Base-by-base conservation (phyloP, 2,888 invertebrate species). In the Cyclophora albipunctata region DNA sequence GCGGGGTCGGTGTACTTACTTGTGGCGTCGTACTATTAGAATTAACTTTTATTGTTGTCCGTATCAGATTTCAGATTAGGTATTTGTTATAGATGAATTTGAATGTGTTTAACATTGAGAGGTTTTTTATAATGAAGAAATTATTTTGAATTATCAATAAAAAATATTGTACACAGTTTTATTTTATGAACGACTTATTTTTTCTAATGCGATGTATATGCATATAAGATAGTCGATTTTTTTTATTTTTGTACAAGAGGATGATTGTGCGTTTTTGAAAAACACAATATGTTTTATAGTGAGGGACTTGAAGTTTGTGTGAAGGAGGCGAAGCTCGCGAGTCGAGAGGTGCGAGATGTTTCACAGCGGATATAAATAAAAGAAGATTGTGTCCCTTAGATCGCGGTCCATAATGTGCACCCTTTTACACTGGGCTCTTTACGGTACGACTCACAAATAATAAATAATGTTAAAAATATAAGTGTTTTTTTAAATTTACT, bases 281-380 rank as follows among this genome's bases (percentile, higher is more conserved):
- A 20, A 20, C 20, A 20, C 20, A 20, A 20, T 20, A 20, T 20
- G 20, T 20, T 1, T 20, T 20, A 20, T 20, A 20, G 20, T 20
- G 55, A 51, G 52, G 48, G 49, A 49, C 57, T 59, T 54, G 59
- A 58, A 61, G 37, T 37, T 37, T 4, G 62, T 50, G 52, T 56
- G 54, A 56, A 54, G 47, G 55, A 43, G 54, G 48, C 60, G 58
- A 63, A 59, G 58, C 63, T 61, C 60, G 64, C 63, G 51, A 48
- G 58, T 55, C 54, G 58, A 62, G 68, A 74, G 70, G 73, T 69
- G 79, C 76, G 79, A 81, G 78, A 72, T 80, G 82, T 78, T 72
- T 74, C 73, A 69, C 71, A 69, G 68, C 69, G 75, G 75, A 72
- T 75, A 81, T 78, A 84, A 84, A 84, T 84, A 84, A 85, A 83